phyloP scores from a whole-genome alignment of 2,888 invertebrate species.

The Chromoteleia sp. region DNA sequence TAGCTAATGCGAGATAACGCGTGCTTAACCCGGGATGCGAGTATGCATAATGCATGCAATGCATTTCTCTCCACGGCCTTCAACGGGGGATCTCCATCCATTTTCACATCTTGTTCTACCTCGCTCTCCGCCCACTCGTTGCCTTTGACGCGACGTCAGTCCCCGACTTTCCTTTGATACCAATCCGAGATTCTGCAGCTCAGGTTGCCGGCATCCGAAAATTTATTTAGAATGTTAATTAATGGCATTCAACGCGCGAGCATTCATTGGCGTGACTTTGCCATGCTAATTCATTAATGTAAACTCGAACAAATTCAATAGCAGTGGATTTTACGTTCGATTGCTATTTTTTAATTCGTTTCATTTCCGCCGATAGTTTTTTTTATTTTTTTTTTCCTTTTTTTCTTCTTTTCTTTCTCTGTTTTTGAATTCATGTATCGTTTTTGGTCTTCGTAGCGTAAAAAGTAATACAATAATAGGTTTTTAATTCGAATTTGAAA shows the following conservation, averaged over 20 bases:
- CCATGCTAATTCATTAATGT: constrained; percentile 41
- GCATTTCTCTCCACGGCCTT: constrained; percentile 46
- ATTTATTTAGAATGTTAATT: constrained; percentile 66
- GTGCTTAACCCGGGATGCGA: constrained; percentile 57
- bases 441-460: too few species aligned
- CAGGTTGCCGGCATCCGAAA: constrained; percentile 49
- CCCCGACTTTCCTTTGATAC: constrained; percentile 62
- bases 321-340: too few species aligned
- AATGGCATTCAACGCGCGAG: constrained; percentile 38
- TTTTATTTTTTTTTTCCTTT: too few species aligned
- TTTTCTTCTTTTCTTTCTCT: too few species aligned
- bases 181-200: constrained; percentile 42
- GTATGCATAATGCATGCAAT: constrained; percentile 69
- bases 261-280: constrained; percentile 23
- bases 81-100: constrained; percentile 59
- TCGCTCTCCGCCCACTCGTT: constrained; percentile 39
- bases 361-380: too few species aligned
- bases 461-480: too few species aligned
- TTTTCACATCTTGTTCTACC: constrained; percentile 52
- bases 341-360: too few species aligned
- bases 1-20: constrained; percentile 67
- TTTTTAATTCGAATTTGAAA: constrained; percentile 10
- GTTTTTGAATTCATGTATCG: too few species aligned
- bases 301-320: too few species aligned
- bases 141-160: constrained; percentile 60